phyloP scores from a whole-genome alignment of 2,797 vertebrate genomes.

The Galago senegalensis region DNA sequence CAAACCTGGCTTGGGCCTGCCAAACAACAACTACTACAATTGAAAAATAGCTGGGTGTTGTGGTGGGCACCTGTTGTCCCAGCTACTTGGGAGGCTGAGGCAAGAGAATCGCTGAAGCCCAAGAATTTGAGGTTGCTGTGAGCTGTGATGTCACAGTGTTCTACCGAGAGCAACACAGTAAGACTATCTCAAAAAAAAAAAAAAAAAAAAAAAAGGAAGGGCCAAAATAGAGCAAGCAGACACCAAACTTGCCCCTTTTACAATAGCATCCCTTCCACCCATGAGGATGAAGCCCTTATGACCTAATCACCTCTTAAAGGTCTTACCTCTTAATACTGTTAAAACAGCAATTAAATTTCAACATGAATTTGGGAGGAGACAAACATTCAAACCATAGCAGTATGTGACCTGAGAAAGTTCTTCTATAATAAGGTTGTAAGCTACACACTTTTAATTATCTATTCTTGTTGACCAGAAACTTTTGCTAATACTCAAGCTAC shows the following conservation, averaged over 20 bases:
- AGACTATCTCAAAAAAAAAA: too few species aligned
- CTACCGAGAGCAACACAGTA: too few species aligned
- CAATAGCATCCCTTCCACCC: background rate
- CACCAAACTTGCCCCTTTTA: background rate
- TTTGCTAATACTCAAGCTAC: background rate
- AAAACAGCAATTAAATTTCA: slow-evolving; percentile 5
- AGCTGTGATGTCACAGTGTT: too few species aligned
- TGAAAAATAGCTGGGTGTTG: too few species aligned
- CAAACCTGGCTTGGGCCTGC: too few species aligned
- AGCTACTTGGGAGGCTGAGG: too few species aligned
- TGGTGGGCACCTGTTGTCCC: too few species aligned
- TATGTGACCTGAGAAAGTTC: slow-evolving; percentile 21
- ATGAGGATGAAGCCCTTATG: background rate
- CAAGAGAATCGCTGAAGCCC: too few species aligned
- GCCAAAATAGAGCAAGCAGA: background rate
- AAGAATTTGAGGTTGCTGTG: too few species aligned
- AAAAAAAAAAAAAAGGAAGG: background rate
- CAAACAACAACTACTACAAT: too few species aligned
- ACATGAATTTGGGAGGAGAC: background rate
- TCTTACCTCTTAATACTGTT: background rate
- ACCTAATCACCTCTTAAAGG: background rate
- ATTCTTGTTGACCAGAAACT: slow-evolving; percentile 23
- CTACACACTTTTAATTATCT: background rate
- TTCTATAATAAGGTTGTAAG: background rate
- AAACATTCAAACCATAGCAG: background rate